Evolutionary conservation across 2,113 vertebrate species (phyloP), one percentile per base, ranked within the genome.

Genomic region (Narcine bancroftii): DNA sequence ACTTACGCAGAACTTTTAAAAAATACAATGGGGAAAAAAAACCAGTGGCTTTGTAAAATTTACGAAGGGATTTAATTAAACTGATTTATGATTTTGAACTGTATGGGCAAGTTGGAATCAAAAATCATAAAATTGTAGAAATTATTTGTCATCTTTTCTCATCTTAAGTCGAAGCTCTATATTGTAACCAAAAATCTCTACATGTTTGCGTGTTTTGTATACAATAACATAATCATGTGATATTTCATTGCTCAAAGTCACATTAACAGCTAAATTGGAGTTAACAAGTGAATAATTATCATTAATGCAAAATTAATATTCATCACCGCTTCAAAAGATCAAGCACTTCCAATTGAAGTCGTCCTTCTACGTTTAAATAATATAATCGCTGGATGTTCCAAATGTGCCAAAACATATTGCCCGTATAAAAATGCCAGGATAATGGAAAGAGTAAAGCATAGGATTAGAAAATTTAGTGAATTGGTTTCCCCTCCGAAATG

Each of bases 291-390:
- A 91, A 91, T 91, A 91, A 91, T 91, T 91, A 91, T 91, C 36
- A 91, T 91, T 91, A 91, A 91, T 91, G 89, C 89, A 91, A 91
- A 91, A 91, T 91, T 91, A 91, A 91, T 91, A 69, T 91, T 71
- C 89, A 91, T 91, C 89, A 69, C 24, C 71, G 89, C 65, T 71
- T 91, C 63, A 47, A 91, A 91, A 69, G 89, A 71, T 91, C 89
- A 91, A 91, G 65, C 89, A 91, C 36, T 91, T 69, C 65, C 63
- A 91, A 91, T 69, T 69, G 24, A 47, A 69, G 63, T 69, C 89
- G 71, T 71, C 89, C 89, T 91, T 91, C 42, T 66, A 69, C 66
- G 63, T 91, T 91, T 69, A 69, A 66, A 91, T 15, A 91, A 69
- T 91, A 71, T 69, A 91, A 91, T 69, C 42, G 65, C 39, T 42